Evolutionary conservation across 2,113 vertebrate species (phyloP).

Genomic region (Hucho hucho): DNA sequence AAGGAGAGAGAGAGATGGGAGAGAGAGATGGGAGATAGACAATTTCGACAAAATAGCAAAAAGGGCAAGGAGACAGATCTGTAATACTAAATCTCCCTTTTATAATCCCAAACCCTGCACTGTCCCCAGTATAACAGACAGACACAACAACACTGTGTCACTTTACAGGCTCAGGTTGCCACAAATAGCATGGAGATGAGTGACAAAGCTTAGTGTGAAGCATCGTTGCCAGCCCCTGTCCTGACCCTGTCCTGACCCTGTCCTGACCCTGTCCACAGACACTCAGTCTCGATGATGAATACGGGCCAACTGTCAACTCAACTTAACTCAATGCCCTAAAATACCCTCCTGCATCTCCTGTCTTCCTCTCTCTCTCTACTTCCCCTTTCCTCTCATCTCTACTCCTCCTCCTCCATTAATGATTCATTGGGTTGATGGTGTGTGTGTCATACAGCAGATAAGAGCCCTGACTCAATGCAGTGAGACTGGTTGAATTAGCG

Average conservation of each 20-base stretch:
- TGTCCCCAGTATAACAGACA: not conserved
- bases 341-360: not conserved
- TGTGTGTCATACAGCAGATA: not conserved
- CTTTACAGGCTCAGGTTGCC: not conserved
- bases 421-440: not conserved
- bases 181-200: not conserved
- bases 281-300: not conserved
- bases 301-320: conserved; percentile 13
- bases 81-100: not conserved
- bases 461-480: not conserved
- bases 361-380: conserved; percentile 5
- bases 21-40: conserved; percentile 7
- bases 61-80: not conserved
- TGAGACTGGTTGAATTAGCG: conserved; percentile 26
- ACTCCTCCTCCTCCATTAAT: not conserved
- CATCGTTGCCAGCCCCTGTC: not conserved
- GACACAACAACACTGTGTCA: not conserved
- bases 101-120: not conserved
- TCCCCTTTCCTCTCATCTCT: not conserved
- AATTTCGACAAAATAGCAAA: not conserved
- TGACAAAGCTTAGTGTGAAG: not conserved
- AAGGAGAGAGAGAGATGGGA: conserved; percentile 8
- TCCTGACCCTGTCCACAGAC: not conserved
- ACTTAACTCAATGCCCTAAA: not conserved
- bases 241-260: not conserved